Percentiles rank a stretch among this genome's conserved stretches.
Evolutionary conservation across 2,113 vertebrate species (phyloP).

Genomic region (Anthoscopus minutus): DNA sequence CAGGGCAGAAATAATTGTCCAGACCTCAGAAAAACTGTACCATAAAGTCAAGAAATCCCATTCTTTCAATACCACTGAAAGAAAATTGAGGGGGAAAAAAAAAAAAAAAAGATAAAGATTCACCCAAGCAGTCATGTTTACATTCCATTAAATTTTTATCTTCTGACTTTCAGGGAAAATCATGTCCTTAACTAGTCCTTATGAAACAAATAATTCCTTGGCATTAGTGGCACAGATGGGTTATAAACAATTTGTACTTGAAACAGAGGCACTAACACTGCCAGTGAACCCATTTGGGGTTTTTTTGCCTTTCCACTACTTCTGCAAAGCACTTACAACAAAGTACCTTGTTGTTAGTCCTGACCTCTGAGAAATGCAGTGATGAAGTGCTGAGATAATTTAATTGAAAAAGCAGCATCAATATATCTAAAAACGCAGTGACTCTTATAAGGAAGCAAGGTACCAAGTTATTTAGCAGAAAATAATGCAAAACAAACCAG

Average conservation of each 20-base stretch:
- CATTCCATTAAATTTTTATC: background rate
- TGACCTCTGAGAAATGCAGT: background rate
- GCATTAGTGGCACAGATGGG: background rate
- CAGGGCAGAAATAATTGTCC: background rate
- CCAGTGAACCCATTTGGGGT: background rate
- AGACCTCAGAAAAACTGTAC: background rate
- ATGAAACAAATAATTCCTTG: conserved; percentile 14
- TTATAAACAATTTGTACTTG: conserved; percentile 31
- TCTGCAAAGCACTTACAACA: background rate
- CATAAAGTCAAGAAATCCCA: background rate
- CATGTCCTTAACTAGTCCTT: background rate
- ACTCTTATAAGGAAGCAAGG: background rate
- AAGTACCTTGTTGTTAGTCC: background rate
- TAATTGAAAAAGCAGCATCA: background rate
- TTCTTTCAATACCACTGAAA: background rate
- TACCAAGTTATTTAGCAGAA: background rate
- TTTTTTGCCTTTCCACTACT: background rate
- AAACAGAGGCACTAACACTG: background rate
- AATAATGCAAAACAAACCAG: background rate
- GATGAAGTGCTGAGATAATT: background rate
- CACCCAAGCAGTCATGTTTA: background rate
- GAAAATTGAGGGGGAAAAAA: background rate
- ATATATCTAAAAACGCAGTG: background rate
- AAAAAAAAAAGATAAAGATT: background rate
- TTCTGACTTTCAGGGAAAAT: background rate